Base-by-base conservation (phyloP, 2,888 invertebrate genomes). In the Macrosoma leucophasiata region DNA sequence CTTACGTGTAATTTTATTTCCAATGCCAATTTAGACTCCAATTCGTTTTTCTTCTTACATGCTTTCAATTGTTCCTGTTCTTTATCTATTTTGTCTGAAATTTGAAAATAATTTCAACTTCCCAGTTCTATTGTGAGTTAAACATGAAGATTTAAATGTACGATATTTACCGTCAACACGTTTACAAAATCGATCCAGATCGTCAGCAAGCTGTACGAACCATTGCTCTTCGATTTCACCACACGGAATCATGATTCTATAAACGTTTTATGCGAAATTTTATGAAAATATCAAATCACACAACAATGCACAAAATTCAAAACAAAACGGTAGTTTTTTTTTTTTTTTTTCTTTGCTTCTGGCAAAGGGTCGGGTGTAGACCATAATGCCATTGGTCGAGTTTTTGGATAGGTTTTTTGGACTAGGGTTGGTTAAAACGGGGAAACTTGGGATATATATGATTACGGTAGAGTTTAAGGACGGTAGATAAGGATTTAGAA, bases 1-100 rank as follows among this genome's bases (percentile, higher is more conserved):
- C 73, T 62, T 49, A 79, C 81, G 26, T 77, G 50, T 27, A 70
- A 35, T 31, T 72, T 71, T 13, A 61, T 46, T 58, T 79, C 78
- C 15, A 70, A 64, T 0, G 64, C 60, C 7, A 75, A 34, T 56
- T 72, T 75, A 0, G 49, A 52, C 30, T 77, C 71, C 7, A 74
- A 32, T 44, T 72, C 76, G 3, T 61, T 67, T 32, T 71, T 71
- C 43, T 71, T 71, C 42, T 67, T 69, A 17, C 61, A 59, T 1
- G 62, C 75, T 32, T 71, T 66, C 7, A 70, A 29, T 33, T 70
- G 59, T 31, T 71, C 63, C 19, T 71, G 58, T 31, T 72, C 61
- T 36, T 62, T 67, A 8, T 63, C 62, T 1, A 76, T 62, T 53
- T 64, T 64, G 4, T 69, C 79, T 81, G 63, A 23, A 60, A 67